phyloP scores from a whole-genome alignment of 2,888 invertebrate genomes.

The Cosmorhoe ocellata region DNA sequence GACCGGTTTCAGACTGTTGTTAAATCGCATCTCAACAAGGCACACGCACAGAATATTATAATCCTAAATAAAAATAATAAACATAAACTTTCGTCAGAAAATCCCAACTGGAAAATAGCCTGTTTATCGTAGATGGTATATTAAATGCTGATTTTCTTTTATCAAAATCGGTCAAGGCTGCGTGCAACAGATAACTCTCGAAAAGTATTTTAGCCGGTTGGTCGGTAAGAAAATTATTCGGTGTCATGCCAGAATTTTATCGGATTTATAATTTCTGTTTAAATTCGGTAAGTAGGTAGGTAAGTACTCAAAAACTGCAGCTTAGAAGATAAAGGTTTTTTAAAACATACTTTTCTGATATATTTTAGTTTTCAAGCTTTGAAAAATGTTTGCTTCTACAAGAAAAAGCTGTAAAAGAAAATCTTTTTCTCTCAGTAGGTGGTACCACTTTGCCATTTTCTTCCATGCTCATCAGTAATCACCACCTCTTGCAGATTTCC shows the following conservation, averaged over 20 bases:
- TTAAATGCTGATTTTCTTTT: slow-evolving; percentile 6
- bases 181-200: slow-evolving; percentile 1
- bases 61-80: slow-evolving; percentile 1
- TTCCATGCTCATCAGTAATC: slow-evolving; percentile 32
- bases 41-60: slow-evolving; percentile 52
- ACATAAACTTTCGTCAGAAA: neutral
- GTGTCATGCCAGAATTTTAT: too few relatives aligned
- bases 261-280: too few relatives aligned
- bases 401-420: slow-evolving; percentile 7
- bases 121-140: too few relatives aligned
- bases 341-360: too few relatives aligned
- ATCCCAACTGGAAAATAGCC: too few relatives aligned
- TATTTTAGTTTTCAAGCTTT: too few relatives aligned
- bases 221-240: neutral
- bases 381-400: neutral
- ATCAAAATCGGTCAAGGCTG: slow-evolving; percentile 21
- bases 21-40: slow-evolving; percentile 76
- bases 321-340: too few relatives aligned
- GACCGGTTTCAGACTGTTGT: slow-evolving; percentile 77
- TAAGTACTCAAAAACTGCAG: too few relatives aligned
- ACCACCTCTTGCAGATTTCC: slow-evolving; percentile 55
- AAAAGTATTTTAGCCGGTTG: neutral
- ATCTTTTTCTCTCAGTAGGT: slow-evolving; percentile 1
- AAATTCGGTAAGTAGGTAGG: too few relatives aligned
- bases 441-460: slow-evolving; percentile 15